Evolutionary conservation across 2,888 invertebrate species (phyloP), one percentile per base, ranked within the genome.

Genomic region (Caenorhabditis sulstoni): DNA sequence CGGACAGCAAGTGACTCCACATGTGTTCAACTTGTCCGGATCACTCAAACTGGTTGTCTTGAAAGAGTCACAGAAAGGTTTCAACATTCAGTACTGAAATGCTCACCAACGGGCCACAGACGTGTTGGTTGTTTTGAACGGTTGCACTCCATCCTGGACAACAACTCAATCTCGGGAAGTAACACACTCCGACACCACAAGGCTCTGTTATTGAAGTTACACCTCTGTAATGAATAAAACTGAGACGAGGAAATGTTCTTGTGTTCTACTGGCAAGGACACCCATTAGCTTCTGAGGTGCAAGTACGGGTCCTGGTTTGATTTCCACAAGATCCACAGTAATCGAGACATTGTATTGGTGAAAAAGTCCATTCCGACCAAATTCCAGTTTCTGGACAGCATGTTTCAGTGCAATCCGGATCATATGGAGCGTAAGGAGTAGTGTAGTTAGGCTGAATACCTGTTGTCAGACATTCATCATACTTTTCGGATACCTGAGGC

Each of bases 251-350:
- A 35, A n/a, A 23, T 52, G 14, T 2, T 3, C 14, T 7, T 9
- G 7, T 12, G 8, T 12, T 73, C 52, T 67, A 85, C 82, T 76
- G 73, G 83, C 86, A 86, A 16, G 80, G 79, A 55, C 86, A 86
- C 44, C 85, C 86, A 62, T 79, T 59, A 1, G 53, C 58, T 23
- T 75, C 75, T 0, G 85, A 86, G 0, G 78, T 57, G 39, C 86
- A 86, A 3, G 58, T 81, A 16, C 86, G 37, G 7, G 68, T 74
- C 39, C 65, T 58, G 7, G 82, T 79, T 41, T 78, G 66, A 35
- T 66, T 67, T 29, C 81, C 86, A 37, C 86, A 86, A 3, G 81
- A 79, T 20, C 86, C 86, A 64, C 86, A 86, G 14, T 83, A 84
- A 58, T 85, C 82, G 61, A 52, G 49, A 77, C 49, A 78, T 41